Base-by-base conservation (phyloP, 2,888 invertebrate genomes). In the Cryptocheilus praepositus region DNA sequence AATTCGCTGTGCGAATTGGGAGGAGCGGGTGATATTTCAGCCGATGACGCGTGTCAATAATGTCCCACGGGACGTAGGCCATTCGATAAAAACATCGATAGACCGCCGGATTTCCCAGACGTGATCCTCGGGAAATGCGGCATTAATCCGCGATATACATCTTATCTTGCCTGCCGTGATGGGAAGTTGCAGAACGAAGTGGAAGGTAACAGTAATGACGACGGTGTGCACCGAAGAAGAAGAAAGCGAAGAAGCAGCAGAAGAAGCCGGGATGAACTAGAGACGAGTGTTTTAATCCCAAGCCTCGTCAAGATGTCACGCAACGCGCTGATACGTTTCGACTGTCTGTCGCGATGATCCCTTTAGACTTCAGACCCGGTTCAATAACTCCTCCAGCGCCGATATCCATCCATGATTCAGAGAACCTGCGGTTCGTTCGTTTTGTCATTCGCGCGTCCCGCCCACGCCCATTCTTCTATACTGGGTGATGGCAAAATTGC, bases 341-440 rank as follows among this genome's bases (percentile, higher is more conserved):
- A 76, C 76, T 69, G 71, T 57, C 64, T 70, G 63, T 74, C 57
- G 68, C 71, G 71, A 74, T 77, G 73, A 80, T 82, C 74, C 78
- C 68, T 79, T 82, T 79, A 79, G 72, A 75, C 71, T 60, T 62
- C 66, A 67, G 70, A 73, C 72, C 64, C 78, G 64, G 72, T 79
- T 74, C 81, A 73, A 77, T 81, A 80, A 77, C 71, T 78, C 70
- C 70, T 63, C 69, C 71, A 73, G 77, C 77, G 75, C 64, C 46
- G 66, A 63, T 67, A 63, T 57, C 67, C 45, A 58, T 53, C 5
- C 43, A 22, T 36, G 8, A 15, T 19, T 19, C 49, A 43, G 18
- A 2, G 22, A 5, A 36, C 44, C 28, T 22, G 28, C 44, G 44
- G 36, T 53, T 36, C 36, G 36, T 36, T 36, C 36, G 36, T 36